These are phyloP conservation scores for Microctenopoma steveboyesi DNA, from an alignment of 2,797 vertebrate genomes.

Conservation along the genomic window DNA sequence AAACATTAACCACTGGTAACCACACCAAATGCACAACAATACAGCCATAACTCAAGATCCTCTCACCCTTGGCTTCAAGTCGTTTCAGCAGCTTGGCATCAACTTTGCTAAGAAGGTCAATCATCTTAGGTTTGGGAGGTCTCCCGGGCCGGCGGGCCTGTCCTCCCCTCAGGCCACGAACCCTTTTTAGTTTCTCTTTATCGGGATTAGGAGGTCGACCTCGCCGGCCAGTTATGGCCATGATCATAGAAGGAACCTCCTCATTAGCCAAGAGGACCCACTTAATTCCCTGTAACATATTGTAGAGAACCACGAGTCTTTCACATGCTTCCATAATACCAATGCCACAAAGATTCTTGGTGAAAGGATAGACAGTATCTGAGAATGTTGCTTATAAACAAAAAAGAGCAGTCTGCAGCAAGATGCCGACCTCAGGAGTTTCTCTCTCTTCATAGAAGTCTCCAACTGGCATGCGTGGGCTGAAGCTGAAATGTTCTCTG, in stretches of 20 bases:
- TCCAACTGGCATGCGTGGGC: conserved; percentile 96
- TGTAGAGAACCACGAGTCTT: not conserved
- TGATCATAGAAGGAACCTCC: conserved; percentile 95
- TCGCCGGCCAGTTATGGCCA: conserved; percentile 95
- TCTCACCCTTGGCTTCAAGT: conserved; percentile 90
- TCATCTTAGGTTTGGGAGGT: conserved; percentile 91
- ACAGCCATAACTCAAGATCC: not conserved
- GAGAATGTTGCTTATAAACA: too few species aligned
- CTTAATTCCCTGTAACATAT: conserved; percentile 84
- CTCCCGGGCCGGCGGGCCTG: conserved; percentile 89
- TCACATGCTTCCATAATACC: not conserved
- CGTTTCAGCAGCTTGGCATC: conserved; percentile 89
- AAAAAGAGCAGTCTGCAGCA: not conserved
- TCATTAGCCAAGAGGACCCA: conserved; percentile 92
- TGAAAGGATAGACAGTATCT: not conserved
- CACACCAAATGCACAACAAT: not conserved
- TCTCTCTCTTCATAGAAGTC: conserved; percentile 96
- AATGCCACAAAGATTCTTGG: not conserved
- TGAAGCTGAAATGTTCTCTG: conserved; percentile 98
- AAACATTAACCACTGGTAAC: not conserved
- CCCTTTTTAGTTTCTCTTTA: conserved; percentile 81
- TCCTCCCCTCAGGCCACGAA: conserved; percentile 74
- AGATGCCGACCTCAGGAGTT: conserved; percentile 86
- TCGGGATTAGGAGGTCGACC: conserved; percentile 95
- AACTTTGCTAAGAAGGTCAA: conserved; percentile 91